Percentiles rank a stretch among this genome's conserved stretches.
Conservation (phyloP, 1,140 invertebrate genomes). For the Atta cephalotes region DNA sequence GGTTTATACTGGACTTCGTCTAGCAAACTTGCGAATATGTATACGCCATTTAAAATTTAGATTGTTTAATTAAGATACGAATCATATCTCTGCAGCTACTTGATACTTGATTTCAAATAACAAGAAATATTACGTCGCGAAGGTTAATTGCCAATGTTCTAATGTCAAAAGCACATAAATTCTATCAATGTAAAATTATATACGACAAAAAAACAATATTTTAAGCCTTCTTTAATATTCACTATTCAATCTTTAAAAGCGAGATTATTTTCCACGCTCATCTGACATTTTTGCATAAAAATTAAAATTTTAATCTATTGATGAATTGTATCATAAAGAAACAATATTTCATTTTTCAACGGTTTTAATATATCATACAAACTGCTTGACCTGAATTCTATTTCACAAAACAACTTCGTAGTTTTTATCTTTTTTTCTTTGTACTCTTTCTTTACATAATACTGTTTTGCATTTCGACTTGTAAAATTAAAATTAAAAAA, state of each 20-base stretch:
- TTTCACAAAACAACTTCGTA: conserved; percentile 9
- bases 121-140: background rate
- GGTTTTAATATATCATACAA: conserved; percentile 7
- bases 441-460: background rate
- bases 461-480: conserved; percentile 1
- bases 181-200: background rate
- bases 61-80: conserved; percentile 25
- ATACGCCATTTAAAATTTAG: background rate
- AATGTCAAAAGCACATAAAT: background rate
- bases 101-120: background rate
- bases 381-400: background rate
- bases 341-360: conserved; percentile 12
- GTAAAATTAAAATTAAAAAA: conserved; percentile 23
- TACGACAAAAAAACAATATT: conserved; percentile 1
- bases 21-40: conserved; percentile 12
- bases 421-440: conserved; percentile 22
- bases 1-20: conserved; percentile 10
- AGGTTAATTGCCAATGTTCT: background rate
- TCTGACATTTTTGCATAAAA: conserved; percentile 10
- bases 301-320: conserved; percentile 16
- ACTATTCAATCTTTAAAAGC: background rate
- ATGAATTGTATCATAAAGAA: background rate
- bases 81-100: conserved; percentile 6
- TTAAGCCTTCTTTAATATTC: background rate
- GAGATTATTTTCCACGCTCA: background rate